Conservation (phyloP, 2,888 invertebrate genomes). For the Cantharis lateralis region DNA sequence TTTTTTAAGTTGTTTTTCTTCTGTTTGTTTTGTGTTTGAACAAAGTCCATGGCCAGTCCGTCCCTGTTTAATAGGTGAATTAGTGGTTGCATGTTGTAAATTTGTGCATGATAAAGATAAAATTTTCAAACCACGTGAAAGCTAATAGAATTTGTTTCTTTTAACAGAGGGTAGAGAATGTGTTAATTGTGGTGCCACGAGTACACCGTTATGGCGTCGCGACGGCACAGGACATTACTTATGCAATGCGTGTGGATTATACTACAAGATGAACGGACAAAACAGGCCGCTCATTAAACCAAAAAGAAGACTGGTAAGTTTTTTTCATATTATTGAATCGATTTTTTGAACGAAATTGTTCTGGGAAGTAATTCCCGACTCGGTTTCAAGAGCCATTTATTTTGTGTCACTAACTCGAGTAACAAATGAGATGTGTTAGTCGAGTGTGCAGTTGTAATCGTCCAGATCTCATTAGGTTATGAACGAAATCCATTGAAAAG, state of each 20-base stretch:
- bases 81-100: background rate
- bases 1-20: no score
- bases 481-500: conserved; percentile 50
- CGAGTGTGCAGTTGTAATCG: conserved; percentile 51
- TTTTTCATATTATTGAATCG: conserved; percentile 5
- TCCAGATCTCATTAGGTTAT: conserved; percentile 54
- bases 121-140: background rate
- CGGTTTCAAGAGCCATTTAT: conserved; percentile 42
- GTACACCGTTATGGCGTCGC: conserved; percentile 95
- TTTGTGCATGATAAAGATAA: conserved; percentile 18
- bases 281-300: conserved; percentile 99
- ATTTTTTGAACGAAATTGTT: conserved; percentile 27
- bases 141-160: conserved; percentile 5
- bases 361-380: conserved; percentile 33
- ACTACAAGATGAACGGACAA: conserved; percentile 99
- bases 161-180: conserved; percentile 91
- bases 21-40: no score
- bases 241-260: conserved; percentile 99
- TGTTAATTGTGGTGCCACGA: conserved; percentile 98
- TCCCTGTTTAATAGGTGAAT: background rate
- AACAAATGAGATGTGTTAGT: conserved; percentile 48
- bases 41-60: background rate
- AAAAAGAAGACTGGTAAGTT: conserved; percentile 99
- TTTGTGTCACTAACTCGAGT: conserved; percentile 50
- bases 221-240: conserved; percentile 98